Conservation (phyloP, 2,888 invertebrate genomes). For the Plemyria rubiginata region DNA sequence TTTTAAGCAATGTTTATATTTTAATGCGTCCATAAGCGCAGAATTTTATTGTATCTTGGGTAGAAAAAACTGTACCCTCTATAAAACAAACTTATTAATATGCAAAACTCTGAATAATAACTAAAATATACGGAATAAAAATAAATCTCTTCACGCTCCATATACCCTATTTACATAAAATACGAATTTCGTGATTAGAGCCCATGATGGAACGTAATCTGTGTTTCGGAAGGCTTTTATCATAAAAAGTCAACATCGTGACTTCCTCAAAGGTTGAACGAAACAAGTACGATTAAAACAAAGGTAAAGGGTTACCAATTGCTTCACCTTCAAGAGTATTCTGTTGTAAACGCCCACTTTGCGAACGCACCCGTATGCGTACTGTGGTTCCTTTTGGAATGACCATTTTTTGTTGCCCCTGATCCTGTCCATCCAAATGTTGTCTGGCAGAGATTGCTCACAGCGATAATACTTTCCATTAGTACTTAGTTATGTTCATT, state of each 20-base stretch:
- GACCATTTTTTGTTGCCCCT: no score
- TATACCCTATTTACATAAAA: slow-evolving; percentile 19
- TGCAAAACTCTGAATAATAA: neutral
- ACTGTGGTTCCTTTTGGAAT: no score
- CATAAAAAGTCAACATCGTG: slow-evolving; percentile 39
- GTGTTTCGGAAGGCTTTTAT: slow-evolving; percentile 21
- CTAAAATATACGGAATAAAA: slow-evolving; percentile 11
- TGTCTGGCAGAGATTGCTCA: no score
- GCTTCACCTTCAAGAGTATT: neutral
- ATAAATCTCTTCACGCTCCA: slow-evolving; percentile 16
- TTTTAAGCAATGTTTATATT: no score
- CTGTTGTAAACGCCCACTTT: neutral
- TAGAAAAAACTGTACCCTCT: no score
- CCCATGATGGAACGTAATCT: slow-evolving; percentile 12
- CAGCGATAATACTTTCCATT: no score
- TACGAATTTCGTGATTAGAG: slow-evolving; percentile 16
- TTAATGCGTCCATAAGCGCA: no score
- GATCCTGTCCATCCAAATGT: no score
- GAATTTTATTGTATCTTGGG: no score
- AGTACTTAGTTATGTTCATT: no score
- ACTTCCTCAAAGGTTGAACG: slow-evolving; percentile 36
- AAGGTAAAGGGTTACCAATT: slow-evolving; percentile 14
- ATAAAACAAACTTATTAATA: neutral
- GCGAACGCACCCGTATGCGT: no score
- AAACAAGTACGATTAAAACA: slow-evolving; percentile 19